Percentiles rank a stretch among this genome's conserved stretches.
Evolutionary conservation across 2,113 vertebrate species (phyloP).

Genomic region (Callionymus lyra): DNA sequence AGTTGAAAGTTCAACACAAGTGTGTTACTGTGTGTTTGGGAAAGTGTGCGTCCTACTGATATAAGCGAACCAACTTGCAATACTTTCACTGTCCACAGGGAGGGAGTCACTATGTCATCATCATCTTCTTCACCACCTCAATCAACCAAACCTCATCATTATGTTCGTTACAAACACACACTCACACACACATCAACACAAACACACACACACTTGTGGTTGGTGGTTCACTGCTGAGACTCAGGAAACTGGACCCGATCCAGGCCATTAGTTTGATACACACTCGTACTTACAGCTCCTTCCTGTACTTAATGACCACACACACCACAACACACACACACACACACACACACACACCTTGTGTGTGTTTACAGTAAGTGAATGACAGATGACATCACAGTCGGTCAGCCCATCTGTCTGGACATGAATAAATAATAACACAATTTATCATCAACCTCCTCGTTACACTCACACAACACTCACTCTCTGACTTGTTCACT

Average conservation of each 20-base stretch:
- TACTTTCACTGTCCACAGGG: no score
- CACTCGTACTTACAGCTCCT: constrained; percentile 50
- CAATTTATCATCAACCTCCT: no score
- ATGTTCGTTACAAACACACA: not conserved
- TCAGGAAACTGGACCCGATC: constrained; percentile 22
- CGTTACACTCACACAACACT: no score
- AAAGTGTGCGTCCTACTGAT: no score
- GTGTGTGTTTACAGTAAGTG: no score
- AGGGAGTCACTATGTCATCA: not conserved
- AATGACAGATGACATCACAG: constrained; percentile 1
- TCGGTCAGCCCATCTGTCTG: constrained; percentile 3
- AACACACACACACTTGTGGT: not conserved
- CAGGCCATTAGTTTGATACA: constrained; percentile 34
- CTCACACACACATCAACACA: constrained; percentile 15
- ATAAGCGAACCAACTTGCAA: no score
- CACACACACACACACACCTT: not conserved
- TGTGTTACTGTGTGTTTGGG: no score
- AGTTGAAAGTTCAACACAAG: no score
- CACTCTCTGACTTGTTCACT: no score
- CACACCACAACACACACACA: constrained; percentile 8
- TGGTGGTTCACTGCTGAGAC: no score
- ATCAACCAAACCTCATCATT: not conserved
- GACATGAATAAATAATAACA: constrained; percentile 1
- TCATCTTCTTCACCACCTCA: not conserved
- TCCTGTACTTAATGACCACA: constrained; percentile 46